Conservation (phyloP, 1,140 invertebrate genomes). For the Scaptomyza montana region DNA sequence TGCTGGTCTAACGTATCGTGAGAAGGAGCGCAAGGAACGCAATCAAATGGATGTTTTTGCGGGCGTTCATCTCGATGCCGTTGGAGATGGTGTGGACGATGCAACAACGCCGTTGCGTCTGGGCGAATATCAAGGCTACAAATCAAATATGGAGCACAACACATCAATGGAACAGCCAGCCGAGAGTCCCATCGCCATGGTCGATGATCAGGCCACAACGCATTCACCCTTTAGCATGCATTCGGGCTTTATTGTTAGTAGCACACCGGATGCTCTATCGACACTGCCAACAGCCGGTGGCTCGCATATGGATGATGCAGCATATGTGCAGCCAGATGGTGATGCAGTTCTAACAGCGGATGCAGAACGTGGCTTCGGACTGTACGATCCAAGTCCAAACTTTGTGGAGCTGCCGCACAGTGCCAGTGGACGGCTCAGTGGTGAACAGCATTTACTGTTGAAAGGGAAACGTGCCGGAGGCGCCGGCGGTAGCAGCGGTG, state of each 20-base stretch:
- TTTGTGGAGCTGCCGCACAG: constrained; percentile 55
- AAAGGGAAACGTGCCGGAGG: constrained; percentile 13
- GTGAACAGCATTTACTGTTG: constrained; percentile 69
- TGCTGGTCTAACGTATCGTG: constrained; percentile 85
- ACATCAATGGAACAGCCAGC: constrained; percentile 67
- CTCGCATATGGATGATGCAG: constrained; percentile 49
- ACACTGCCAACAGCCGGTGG: constrained; percentile 52
- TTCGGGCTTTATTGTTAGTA: constrained; percentile 72
- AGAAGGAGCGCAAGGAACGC: constrained; percentile 68
- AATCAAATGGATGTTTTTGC: constrained; percentile 56
- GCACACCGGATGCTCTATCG: constrained; percentile 68
- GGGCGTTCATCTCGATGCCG: constrained; percentile 44
- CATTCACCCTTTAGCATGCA: constrained; percentile 79
- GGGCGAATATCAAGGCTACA: constrained; percentile 70
- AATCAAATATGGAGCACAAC: constrained; percentile 68
- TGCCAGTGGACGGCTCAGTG: constrained; percentile 55
- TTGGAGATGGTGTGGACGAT: constrained; percentile 63
- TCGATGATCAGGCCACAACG: constrained; percentile 63
- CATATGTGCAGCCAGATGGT: constrained; percentile 69
- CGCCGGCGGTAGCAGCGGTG: background rate
- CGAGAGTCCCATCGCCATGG: constrained; percentile 71
- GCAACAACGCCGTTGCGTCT: constrained; percentile 75
- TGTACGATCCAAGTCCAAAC: constrained; percentile 78
- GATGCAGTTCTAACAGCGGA: constrained; percentile 18
- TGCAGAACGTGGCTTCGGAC: constrained; percentile 63